These are phyloP conservation scores for Melolontha melolontha DNA, from an alignment of 2,888 invertebrate species.

Conservation along the genomic window DNA sequence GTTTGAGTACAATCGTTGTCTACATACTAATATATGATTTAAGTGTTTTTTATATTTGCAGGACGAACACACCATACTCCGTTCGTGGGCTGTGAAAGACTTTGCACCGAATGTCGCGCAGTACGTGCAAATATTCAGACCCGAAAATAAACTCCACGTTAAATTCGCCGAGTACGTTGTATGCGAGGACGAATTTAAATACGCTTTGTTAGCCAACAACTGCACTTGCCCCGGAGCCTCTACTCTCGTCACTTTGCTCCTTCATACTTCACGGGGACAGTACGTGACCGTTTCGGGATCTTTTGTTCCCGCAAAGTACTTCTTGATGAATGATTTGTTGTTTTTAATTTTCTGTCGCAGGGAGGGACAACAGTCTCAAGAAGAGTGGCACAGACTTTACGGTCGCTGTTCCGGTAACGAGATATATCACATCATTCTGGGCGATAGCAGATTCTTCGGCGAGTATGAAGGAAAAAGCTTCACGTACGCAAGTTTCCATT, in stretches of 20 bases:
- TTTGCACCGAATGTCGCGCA: conserved; percentile 97
- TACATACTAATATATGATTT: too few relatives aligned
- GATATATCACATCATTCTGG: conserved; percentile 96
- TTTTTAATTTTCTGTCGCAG: conserved; percentile 66
- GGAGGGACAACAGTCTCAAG: conserved; percentile 93
- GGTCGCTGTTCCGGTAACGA: conserved; percentile 99
- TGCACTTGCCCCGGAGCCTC: conserved; percentile 98
- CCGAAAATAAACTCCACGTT: conserved; percentile 98
- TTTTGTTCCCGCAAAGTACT: background rate
- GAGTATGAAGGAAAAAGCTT: conserved; percentile 99
- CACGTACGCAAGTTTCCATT: conserved; percentile 99
- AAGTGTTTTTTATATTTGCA: conserved; percentile 57
- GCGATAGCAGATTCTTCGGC: conserved; percentile 96
- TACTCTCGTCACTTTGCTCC: conserved; percentile 92
- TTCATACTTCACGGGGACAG: conserved; percentile 98
- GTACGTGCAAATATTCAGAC: conserved; percentile 98
- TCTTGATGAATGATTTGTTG: conserved; percentile 33
- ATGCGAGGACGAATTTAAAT: conserved; percentile 99
- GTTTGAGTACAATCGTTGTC: too few relatives aligned
- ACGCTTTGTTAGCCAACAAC: conserved; percentile 97
- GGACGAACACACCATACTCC: conserved; percentile 81
- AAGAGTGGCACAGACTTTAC: conserved; percentile 99
- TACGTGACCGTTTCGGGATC: conserved; percentile 70
- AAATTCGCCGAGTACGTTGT: conserved; percentile 99
- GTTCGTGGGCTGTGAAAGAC: conserved; percentile 98